Evolutionary conservation across 1,140 invertebrate genomes (phyloP).

Genomic region (Drosophila sucinea): DNA sequence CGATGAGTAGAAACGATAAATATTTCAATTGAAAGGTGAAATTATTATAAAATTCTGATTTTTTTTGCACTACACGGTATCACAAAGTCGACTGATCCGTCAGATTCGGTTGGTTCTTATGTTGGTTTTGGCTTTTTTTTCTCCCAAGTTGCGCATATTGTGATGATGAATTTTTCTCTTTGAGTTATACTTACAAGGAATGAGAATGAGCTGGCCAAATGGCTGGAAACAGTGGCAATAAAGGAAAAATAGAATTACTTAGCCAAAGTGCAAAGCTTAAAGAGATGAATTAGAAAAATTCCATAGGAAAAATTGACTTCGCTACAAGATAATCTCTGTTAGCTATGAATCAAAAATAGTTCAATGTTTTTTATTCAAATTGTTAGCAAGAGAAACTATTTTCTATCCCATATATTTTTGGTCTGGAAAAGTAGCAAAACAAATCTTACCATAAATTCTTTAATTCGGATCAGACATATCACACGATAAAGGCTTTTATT

Average conservation of each 20-base stretch:
- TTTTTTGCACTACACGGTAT: not conserved
- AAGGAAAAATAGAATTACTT: slow-evolving; percentile 76
- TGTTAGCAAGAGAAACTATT: too few relatives aligned
- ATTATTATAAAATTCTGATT: too few relatives aligned
- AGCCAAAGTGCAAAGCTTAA: slow-evolving; percentile 63
- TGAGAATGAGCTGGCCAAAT: slow-evolving; percentile 4
- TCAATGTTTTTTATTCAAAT: too few relatives aligned
- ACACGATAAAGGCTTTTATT: too few relatives aligned
- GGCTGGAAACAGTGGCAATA: slow-evolving; percentile 49
- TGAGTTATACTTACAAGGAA: slow-evolving; percentile 68
- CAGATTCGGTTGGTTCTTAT: not conserved
- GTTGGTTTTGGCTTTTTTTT: not conserved
- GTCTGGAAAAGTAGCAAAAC: too few relatives aligned
- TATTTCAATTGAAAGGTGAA: slow-evolving; percentile 3
- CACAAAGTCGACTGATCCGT: not conserved
- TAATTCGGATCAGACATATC: too few relatives aligned
- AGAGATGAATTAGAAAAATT: slow-evolving; percentile 6
- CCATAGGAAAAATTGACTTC: not conserved
- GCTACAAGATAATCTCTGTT: not conserved
- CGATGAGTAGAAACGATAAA: too few relatives aligned
- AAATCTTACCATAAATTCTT: too few relatives aligned
- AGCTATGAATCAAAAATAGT: too few relatives aligned
- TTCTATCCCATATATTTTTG: too few relatives aligned
- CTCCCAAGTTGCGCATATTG: slow-evolving; percentile 74
- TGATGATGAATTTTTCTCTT: slow-evolving; percentile 82